phyloP scores from a whole-genome alignment of 2,113 vertebrate species.

The Bathybates hornii region DNA sequence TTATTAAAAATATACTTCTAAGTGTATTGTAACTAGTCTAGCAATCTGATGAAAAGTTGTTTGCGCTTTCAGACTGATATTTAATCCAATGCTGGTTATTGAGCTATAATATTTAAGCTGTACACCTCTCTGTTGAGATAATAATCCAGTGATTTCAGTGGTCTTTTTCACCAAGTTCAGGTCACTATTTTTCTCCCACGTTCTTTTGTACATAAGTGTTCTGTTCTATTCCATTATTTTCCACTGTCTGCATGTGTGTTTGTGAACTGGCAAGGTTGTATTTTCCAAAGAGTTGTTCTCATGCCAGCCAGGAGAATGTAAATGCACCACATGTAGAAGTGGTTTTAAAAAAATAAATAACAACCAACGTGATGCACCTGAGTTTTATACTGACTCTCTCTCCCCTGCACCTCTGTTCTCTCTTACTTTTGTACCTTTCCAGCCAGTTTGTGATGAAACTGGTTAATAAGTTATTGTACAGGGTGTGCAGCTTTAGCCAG shows the following conservation, averaged over 20 bases:
- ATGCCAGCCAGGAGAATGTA: slow-evolving; percentile 23
- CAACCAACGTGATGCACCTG: slow-evolving; percentile 13
- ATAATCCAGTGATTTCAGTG: background rate
- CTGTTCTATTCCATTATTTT: background rate
- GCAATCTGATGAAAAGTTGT: background rate
- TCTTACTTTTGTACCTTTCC: background rate
- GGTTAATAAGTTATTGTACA: slow-evolving; percentile 36
- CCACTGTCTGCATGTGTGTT: background rate
- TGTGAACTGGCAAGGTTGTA: slow-evolving; percentile 24
- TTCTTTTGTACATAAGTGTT: background rate
- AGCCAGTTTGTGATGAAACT: slow-evolving; percentile 7
- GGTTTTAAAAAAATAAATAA: background rate
- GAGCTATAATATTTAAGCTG: background rate
- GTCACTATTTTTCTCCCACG: background rate
- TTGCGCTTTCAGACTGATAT: background rate
- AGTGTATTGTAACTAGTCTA: background rate
- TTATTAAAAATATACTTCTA: background rate
- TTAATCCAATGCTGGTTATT: background rate
- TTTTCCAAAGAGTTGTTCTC: slow-evolving; percentile 32
- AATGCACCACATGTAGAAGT: background rate
- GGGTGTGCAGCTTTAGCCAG: slow-evolving; percentile 13
- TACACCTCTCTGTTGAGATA: background rate
- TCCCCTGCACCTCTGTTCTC: background rate
- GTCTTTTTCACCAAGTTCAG: background rate
- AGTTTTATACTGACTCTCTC: background rate